Percentiles rank a stretch among this genome's conserved stretches.
Conservation (phyloP, 2,113 vertebrate species). For the Falcunculus frontatus region DNA sequence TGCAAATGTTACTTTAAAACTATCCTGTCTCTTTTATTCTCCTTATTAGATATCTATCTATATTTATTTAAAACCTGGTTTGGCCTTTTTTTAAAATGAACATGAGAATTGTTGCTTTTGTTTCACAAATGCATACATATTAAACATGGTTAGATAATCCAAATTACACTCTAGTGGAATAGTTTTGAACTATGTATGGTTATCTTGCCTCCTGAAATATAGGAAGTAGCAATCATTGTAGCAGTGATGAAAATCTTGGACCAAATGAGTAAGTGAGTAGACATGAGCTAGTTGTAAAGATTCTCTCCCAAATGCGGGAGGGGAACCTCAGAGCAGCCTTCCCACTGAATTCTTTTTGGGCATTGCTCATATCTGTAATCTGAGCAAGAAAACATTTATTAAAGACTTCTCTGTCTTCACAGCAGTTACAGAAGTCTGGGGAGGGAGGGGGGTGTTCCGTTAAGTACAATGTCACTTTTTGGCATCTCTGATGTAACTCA, state of each 20-base stretch:
- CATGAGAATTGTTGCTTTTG: not conserved
- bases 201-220: not conserved
- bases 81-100: not conserved
- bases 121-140: not conserved
- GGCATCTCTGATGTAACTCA: conserved; percentile 33
- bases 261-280: not conserved
- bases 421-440: not conserved
- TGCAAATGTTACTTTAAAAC: not conserved
- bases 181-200: not conserved
- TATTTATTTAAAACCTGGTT: not conserved
- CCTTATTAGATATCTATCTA: not conserved
- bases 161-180: not conserved
- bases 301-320: not conserved
- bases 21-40: not conserved
- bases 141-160: not conserved
- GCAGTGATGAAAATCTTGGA: not conserved
- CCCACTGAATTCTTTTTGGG: not conserved
- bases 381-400: not conserved
- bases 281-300: not conserved
- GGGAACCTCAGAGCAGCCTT: not conserved
- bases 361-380: not conserved
- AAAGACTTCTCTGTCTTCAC: not conserved
- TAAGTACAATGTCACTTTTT: not conserved
- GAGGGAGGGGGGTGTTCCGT: not conserved
- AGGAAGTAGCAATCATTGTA: not conserved